Conservation (phyloP, 2,797 vertebrate species). For the Dermochelys coriacea region DNA sequence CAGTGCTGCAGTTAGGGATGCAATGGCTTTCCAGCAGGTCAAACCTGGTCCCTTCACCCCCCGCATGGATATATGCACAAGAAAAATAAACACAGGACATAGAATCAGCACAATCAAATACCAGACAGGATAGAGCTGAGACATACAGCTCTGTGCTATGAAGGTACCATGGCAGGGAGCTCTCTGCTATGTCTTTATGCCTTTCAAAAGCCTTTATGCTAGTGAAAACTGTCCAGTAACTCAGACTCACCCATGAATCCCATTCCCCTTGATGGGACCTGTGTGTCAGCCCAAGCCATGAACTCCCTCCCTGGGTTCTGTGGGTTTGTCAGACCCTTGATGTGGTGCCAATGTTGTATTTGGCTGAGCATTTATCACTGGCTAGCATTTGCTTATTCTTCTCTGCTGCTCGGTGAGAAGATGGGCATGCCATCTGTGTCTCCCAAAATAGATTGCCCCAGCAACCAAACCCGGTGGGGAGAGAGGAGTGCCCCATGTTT, state of each 20-base stretch:
- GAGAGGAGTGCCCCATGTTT: constrained; percentile 50
- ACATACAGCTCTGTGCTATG: not conserved
- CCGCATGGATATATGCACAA: constrained; percentile 29
- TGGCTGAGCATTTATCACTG: not conserved
- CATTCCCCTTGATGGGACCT: not conserved
- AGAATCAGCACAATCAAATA: not conserved
- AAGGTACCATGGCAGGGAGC: not conserved
- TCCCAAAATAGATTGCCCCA: constrained; percentile 63
- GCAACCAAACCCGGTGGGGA: constrained; percentile 37
- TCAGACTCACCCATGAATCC: not conserved
- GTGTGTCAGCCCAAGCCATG: not conserved
- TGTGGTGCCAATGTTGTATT: not conserved
- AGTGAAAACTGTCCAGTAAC: not conserved
- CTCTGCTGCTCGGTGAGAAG: not conserved
- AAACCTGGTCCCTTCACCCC: constrained; percentile 10
- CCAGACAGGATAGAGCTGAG: constrained; percentile 21
- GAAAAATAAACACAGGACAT: constrained; percentile 68
- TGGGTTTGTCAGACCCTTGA: not conserved
- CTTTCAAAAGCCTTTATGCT: not conserved
- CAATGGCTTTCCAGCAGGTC: constrained; percentile 65
- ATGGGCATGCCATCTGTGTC: constrained; percentile 64
- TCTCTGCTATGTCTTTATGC: not conserved
- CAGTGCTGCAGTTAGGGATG: constrained; percentile 25
- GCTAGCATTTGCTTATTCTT: constrained; percentile 24
- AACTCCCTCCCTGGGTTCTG: not conserved